Evolutionary conservation across 2,113 vertebrate species (phyloP), one percentile per base, ranked within the genome.

Genomic region (Hemibagrus wyckioides): DNA sequence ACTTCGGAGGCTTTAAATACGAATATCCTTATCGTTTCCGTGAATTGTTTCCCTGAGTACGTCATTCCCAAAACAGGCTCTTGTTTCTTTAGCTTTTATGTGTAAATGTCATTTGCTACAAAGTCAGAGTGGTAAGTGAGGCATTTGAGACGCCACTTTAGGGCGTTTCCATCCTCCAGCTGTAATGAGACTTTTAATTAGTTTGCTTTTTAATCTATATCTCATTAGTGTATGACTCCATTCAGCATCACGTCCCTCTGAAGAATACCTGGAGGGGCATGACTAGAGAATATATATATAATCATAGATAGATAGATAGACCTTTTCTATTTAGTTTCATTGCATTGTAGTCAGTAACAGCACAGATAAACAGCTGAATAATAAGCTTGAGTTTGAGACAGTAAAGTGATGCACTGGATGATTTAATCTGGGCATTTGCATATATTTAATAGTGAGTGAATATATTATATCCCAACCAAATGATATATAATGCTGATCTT

Each of bases 121-220:
- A 77, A 50, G 30, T 3, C 28, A 33, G 77, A 7, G 17, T 25
- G 77, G 8, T 80, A 80, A 80, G 50, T 56, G n/a, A 56, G 30
- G 15, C 52, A 23, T 33, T 54, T 21, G 10, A 79, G n/a, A 77
- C 36, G 56, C 67, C 41, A 52, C 39, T 79, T 19, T 44, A 89
- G 92, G 91, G 90, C 89, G 88, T 85, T 84, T 50, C 91, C 87
- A 86, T 84, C 83, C 75, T 92, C 77, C 88, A 93, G 90, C 89
- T 90, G 89, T 94, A 94, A 95, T 85, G 89, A 92, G 93, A 85
- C 88, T 94, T 93, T 94, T 94, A 94, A 94, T 95, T 93, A 94
- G 91, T 92, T 90, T 91, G 88, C 88, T 89, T 93, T 93, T 93
- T 89, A 92, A 91, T 93, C 91, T 91, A 92, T 88, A 87, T 92